Evolutionary conservation across 2,113 vertebrate species (phyloP).

Genomic region (Clarias gariepinus): DNA sequence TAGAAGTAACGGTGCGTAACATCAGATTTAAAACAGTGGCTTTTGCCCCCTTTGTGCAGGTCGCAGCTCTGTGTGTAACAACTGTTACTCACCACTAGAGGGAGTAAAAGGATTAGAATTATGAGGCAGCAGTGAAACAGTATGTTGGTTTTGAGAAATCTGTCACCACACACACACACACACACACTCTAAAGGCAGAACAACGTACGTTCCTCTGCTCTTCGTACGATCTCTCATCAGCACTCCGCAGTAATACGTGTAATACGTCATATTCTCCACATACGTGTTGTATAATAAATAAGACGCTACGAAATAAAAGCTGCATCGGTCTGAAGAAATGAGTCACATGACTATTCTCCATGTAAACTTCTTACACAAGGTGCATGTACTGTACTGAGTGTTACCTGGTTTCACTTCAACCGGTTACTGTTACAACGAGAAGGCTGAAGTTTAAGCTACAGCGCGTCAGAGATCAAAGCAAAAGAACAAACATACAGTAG

Average conservation of each 20-base stretch:
- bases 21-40: no score
- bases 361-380: not conserved
- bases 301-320: not conserved
- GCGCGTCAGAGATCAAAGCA: not conserved
- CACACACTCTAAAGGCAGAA: not conserved
- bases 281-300: not conserved
- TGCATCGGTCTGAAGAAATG: not conserved
- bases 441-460: not conserved
- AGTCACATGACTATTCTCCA: not conserved
- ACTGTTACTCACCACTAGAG: not conserved
- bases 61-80: not conserved
- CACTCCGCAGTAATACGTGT: not conserved
- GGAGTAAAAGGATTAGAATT: not conserved
- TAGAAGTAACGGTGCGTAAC: not conserved
- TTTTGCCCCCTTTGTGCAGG: not conserved
- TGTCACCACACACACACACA: not conserved
- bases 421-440: not conserved
- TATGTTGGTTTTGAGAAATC: no score
- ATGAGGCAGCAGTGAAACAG: not conserved
- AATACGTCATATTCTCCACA: not conserved
- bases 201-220: not conserved
- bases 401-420: not conserved
- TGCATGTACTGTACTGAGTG: no score
- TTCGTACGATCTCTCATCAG: not conserved
- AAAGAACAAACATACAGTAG: not conserved